Evolutionary conservation across 2,888 invertebrate genomes (phyloP), one percentile per base, ranked within the genome.

Genomic region (Parnassius glacialis): DNA sequence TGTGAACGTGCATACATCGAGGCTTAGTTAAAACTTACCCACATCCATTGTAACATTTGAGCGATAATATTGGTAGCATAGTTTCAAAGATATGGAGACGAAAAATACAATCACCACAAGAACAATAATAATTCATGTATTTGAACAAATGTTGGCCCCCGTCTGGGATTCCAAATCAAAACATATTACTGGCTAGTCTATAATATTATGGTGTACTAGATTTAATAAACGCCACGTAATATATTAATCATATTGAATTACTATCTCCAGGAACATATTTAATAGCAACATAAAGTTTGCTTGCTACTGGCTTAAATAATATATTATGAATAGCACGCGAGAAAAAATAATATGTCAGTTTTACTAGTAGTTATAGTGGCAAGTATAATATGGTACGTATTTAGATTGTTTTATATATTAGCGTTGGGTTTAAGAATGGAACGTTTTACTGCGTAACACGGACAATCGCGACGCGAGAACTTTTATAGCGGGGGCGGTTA

Each of bases 381-480:
- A 70, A 71, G 68, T 74, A 42, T 59, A 77, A 79, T 79, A 74
- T 71, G 69, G 73, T 79, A 34, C 68, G 72, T 79, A 79, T 83
- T 81, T 78, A 84, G 79, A 81, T 83, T 78, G 79, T 83, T 79
- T 83, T 80, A 83, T 82, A 82, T 84, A 83, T 84, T 83, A 83
- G 79, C 80, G 78, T 75, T 76, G 77, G 72, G 78, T 67, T 76
- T 72, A 81, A 85, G 86, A 85, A 89, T 79, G 81, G 81, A 70
- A 74, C 76, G 76, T 83, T 89, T 87, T 88, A 89, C 86, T 82
- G 89, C 88, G 90, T 90, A 90, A 90, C 87, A 82, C 89, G 88
- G 89, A 90, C 88, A 87, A 87, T 87, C 80, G 83, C 79, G 78
- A 82, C 78, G 83, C 80, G 79, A 75, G 74, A 75, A 80, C 78